phyloP scores from a whole-genome alignment of 1,140 invertebrate species.

The Drosophila pruinosa region DNA sequence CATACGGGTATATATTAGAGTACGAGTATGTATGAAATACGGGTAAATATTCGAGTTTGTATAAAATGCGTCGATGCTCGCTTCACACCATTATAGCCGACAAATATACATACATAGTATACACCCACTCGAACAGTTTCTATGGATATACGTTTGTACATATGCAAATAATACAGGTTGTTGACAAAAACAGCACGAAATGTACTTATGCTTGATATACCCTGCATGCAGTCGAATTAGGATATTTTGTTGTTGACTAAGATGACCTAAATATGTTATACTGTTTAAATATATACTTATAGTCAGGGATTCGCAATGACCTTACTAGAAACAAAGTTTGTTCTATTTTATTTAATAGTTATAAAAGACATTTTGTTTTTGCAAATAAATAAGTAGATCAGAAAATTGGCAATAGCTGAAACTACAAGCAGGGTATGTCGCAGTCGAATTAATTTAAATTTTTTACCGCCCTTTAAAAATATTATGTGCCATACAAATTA shows the following conservation, averaged over 20 bases:
- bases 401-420: no score
- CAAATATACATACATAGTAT: constrained; percentile 3
- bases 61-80: background rate
- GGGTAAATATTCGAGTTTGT: background rate
- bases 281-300: no score
- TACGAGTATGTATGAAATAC: background rate
- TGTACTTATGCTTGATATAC: background rate
- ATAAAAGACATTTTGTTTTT: no score
- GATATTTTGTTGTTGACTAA: background rate
- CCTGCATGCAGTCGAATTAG: background rate
- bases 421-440: background rate
- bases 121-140: background rate
- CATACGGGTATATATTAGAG: no score
- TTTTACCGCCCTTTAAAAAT: background rate
- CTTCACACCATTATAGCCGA: background rate
- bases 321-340: no score
- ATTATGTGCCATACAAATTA: background rate
- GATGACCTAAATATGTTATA: no score
- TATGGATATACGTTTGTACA: background rate
- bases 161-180: constrained; percentile 25
- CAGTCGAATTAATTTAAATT: background rate
- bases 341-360: no score
- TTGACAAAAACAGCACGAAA: constrained; percentile 5
- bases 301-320: no score
- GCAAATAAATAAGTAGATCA: no score